A percentile compares a stretch with the other conserved stretches of the same genome.
Evolutionary conservation across 2,113 vertebrate genomes (phyloP).

Genomic region (Microtus pennsylvanicus): DNA sequence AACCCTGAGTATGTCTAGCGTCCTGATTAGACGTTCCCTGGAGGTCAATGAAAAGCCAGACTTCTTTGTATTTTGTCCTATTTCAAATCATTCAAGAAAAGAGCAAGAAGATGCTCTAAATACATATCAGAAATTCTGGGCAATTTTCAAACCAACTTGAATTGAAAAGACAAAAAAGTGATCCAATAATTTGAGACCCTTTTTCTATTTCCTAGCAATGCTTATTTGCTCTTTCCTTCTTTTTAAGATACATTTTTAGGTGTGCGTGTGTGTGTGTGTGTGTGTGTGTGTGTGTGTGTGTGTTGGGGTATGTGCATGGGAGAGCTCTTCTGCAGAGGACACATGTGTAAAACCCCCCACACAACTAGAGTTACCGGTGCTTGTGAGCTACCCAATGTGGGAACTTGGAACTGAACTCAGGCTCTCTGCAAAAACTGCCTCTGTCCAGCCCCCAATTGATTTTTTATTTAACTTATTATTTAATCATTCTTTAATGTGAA

Average conservation of each 20-base stretch:
- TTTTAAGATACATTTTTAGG: neutral
- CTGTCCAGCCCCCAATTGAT: neutral
- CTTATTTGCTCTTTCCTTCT: neutral
- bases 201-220: conserved; percentile 16
- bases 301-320: too few relatives aligned
- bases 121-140: neutral
- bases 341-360: neutral
- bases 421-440: neutral
- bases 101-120: neutral
- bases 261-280: neutral
- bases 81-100: conserved; percentile 39
- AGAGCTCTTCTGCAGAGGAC: neutral
- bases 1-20: neutral
- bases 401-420: neutral
- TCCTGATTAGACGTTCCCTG: neutral
- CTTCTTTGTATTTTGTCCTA: neutral
- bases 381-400: neutral
- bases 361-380: neutral
- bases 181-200: neutral
- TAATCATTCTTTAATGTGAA: conserved; percentile 22
- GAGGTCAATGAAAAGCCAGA: neutral
- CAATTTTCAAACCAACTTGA: conserved; percentile 21
- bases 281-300: neutral
- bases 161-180: conserved; percentile 23
- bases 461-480: neutral